Base-by-base conservation (phyloP, 2,113 vertebrate genomes). In the Notarius lentiginosus region DNA sequence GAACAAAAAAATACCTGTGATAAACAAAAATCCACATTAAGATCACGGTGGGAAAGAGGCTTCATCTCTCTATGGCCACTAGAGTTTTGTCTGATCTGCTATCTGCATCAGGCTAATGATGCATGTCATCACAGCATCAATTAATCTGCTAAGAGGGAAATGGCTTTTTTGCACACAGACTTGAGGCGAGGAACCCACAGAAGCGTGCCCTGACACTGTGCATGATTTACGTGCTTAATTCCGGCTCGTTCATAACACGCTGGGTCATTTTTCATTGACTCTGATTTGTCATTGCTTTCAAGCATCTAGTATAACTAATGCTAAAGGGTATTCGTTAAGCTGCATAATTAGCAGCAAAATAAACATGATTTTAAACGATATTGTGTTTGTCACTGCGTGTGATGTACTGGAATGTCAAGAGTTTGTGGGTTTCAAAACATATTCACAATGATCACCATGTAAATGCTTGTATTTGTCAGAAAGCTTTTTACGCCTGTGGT, bases 161-260 rank as follows among this genome's bases (percentile, higher is more conserved):
- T 83, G 47, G 41, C 73, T 86, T 88, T 83, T 86, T 70, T 75
- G n/a, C 80, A 83, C 81, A 60, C 66, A 65, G 49, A 24, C 81
- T 79, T 9, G n/a, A 55, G 15, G 66, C 34, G 68, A 72, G 56
- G 61, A 85, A 55, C 66, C 66, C 47, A 51, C 60, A 34, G 49
- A 84, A 61, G 55, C 41, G 66, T 9, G 18, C 63, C 58, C 27
- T 12, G 66, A 77, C 47, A 15, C 51, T 10, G 14, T 8, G 65
- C 41, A 10, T 27, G 47, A 87, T 82, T 82, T 75, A 82, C 65
- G 63, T 22, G 22, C 73, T 49, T 51, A 84, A 84, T 70, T 63
- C 24, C 15, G 0, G 30, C 34, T 56, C 7, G 72, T 17, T 53
- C 10, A 14, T 65, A 85, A 79, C 47, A 79, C 9, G 9, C 1